These are phyloP conservation scores for Phengaris arion DNA, from an alignment of 2,888 invertebrate genomes.

Conservation along the genomic window DNA sequence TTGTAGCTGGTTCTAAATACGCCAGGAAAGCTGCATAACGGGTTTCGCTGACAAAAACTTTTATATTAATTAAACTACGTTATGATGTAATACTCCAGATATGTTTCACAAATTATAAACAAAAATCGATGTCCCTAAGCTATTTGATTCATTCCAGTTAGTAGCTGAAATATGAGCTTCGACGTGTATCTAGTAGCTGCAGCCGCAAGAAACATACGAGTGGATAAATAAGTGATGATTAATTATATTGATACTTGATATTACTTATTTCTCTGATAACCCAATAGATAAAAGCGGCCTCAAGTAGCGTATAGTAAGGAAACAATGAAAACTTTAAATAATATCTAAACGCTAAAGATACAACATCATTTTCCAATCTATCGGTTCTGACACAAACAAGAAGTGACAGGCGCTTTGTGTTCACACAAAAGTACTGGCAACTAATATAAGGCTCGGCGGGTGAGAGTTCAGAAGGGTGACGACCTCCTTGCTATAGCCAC, in stretches of 20 bases:
- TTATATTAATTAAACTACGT: conserved; percentile 25
- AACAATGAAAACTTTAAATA: conserved; percentile 4
- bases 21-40: conserved; percentile 28
- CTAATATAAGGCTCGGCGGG: conserved; percentile 32
- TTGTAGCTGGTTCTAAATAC: conserved; percentile 28
- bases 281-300: background rate
- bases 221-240: background rate
- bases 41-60: conserved; percentile 28
- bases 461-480: conserved; percentile 36
- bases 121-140: background rate
- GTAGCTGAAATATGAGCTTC: conserved; percentile 4
- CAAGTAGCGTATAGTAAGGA: background rate
- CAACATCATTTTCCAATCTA: conserved; percentile 27
- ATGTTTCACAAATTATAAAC: conserved; percentile 17
- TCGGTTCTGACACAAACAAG: conserved; percentile 30
- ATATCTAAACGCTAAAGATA: conserved; percentile 9
- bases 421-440: conserved; percentile 32
- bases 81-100: conserved; percentile 14
- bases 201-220: background rate
- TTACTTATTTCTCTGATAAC: conserved; percentile 5
- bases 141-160: background rate
- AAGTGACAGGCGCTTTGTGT: conserved; percentile 35
- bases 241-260: conserved; percentile 9
- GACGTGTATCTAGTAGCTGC: background rate
- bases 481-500: conserved; percentile 30